Conservation (phyloP, 2,113 vertebrate species). For the Poeciliopsis retropinna region DNA sequence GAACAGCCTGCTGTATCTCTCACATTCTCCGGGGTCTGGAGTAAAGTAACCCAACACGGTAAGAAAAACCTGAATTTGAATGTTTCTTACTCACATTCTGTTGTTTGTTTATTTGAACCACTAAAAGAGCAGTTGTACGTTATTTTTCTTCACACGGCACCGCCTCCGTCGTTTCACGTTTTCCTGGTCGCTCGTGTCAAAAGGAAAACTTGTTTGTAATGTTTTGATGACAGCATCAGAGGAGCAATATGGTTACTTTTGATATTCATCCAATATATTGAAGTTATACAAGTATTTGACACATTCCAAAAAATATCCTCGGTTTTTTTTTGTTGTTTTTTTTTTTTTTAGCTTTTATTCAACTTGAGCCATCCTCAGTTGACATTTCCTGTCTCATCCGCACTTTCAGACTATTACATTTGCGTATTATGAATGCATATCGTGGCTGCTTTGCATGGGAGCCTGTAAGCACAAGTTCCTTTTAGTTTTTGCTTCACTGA, state of each 20-base stretch:
- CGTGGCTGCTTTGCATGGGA: background rate
- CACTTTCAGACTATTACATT: background rate
- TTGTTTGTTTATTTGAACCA: background rate
- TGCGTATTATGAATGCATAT: background rate
- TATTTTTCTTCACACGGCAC: background rate
- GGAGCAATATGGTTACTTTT: too few species aligned
- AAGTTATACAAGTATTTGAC: background rate
- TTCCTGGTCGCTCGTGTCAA: conserved; percentile 45
- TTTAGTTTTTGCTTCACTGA: conserved; percentile 3
- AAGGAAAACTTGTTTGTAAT: conserved; percentile 5
- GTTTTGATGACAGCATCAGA: background rate
- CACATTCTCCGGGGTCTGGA: conserved; percentile 12
- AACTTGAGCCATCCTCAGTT: background rate
- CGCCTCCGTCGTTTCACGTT: conserved; percentile 29
- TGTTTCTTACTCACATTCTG: background rate
- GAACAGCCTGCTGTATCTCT: background rate
- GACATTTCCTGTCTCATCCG: conserved; percentile 31
- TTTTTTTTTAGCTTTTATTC: background rate
- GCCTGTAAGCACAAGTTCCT: conserved; percentile 5
- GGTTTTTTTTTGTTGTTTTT: too few species aligned
- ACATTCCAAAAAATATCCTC: background rate
- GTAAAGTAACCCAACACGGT: conserved; percentile 33
- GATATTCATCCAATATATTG: background rate
- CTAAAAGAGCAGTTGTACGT: background rate
- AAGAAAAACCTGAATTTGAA: conserved; percentile 4